Percentiles rank a stretch among this genome's conserved stretches.
phyloP scores from a whole-genome alignment of 2,888 invertebrate species.

The Cataglyphis livida region DNA sequence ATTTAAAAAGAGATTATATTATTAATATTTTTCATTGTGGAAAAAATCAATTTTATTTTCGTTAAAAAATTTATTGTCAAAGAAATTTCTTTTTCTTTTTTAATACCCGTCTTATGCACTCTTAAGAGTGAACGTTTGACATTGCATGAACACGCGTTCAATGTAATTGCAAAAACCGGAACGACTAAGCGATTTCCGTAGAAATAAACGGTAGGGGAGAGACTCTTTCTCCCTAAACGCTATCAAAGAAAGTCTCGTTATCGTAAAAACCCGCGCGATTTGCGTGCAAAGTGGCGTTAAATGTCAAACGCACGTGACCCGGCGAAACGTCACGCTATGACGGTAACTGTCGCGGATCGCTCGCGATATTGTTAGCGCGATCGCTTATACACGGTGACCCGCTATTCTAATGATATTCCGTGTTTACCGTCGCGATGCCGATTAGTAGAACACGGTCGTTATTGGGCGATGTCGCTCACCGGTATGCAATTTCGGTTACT shows the following conservation, averaged over 20 bases:
- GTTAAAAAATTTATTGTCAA: slow-evolving; percentile 2
- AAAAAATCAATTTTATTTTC: slow-evolving; percentile 34
- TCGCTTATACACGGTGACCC: slow-evolving; percentile 44
- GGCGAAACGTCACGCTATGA: slow-evolving; percentile 60
- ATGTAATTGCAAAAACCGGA: slow-evolving; percentile 30
- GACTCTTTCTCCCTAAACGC: background rate
- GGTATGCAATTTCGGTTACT: slow-evolving; percentile 54
- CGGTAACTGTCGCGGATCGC: slow-evolving; percentile 56
- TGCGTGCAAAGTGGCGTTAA: slow-evolving; percentile 20
- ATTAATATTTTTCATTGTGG: background rate
- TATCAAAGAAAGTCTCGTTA: slow-evolving; percentile 21
- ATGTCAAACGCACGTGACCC: slow-evolving; percentile 56
- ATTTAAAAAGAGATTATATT: background rate
- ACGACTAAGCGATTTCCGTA: slow-evolving; percentile 34
- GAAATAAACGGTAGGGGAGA: background rate
- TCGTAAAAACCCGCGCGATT: slow-evolving; percentile 36
- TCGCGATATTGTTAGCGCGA: slow-evolving; percentile 54
- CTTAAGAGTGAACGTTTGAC: slow-evolving; percentile 28
- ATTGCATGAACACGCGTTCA: slow-evolving; percentile 33
- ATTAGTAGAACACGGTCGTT: slow-evolving; percentile 38
- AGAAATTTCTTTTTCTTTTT: background rate
- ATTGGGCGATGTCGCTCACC: slow-evolving; percentile 52
- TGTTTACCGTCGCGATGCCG: background rate
- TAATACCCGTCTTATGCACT: slow-evolving; percentile 16
- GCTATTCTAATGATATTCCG: background rate